These are phyloP conservation scores for Esox masquinongy DNA, from an alignment of 2,797 vertebrate species.

Conservation along the genomic window DNA sequence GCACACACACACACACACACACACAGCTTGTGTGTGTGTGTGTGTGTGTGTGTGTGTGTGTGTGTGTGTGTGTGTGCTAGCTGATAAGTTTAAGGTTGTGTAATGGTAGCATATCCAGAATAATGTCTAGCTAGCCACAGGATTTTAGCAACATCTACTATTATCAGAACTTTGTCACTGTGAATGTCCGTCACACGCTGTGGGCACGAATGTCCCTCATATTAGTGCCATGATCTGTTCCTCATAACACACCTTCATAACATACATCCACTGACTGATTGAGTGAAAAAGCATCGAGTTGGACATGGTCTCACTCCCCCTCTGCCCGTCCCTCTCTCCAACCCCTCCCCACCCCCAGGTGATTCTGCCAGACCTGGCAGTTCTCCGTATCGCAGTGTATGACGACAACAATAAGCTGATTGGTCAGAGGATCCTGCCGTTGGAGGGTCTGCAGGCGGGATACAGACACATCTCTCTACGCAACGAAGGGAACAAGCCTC, in stretches of 20 bases:
- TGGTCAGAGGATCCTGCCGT: conserved; percentile 93
- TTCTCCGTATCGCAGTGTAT: conserved; percentile 94
- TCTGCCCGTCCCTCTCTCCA: background rate
- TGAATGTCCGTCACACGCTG: conserved; percentile 38
- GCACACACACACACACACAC: conserved; percentile 1
- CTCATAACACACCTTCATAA: background rate
- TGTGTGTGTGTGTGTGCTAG: conserved; percentile 10
- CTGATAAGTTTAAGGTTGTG: conserved; percentile 8
- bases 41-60: no score
- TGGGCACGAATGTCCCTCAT: background rate
- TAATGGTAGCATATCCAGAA: conserved; percentile 42
- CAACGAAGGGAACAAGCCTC: conserved; percentile 97
- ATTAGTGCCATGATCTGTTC: background rate
- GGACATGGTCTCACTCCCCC: background rate
- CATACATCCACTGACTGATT: background rate
- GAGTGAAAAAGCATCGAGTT: conserved; percentile 2
- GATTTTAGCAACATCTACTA: conserved; percentile 12
- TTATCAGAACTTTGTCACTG: conserved; percentile 35
- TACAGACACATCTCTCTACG: conserved; percentile 97
- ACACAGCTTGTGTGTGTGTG: background rate
- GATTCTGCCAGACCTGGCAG: conserved; percentile 95
- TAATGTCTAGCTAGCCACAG: background rate
- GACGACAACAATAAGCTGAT: conserved; percentile 98
- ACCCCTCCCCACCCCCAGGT: conserved; percentile 75
- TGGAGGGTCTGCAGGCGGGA: conserved; percentile 96